Conservation (phyloP, 2,888 invertebrate genomes). For the Eledone cirrhosa region DNA sequence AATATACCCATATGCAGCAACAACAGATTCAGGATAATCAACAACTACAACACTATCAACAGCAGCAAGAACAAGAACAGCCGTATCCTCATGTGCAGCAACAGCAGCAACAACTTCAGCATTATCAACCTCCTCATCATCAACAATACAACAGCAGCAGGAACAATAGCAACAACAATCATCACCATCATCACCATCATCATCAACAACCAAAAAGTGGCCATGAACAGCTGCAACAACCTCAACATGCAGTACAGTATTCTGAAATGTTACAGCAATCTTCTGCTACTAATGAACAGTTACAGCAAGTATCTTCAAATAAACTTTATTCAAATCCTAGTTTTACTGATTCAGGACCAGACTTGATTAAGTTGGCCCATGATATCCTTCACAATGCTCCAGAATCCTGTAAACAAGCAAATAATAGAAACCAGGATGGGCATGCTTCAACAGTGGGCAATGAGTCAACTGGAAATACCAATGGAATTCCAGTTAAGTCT, state of each 20-base stretch:
- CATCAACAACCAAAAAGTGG: no score
- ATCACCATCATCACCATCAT: no score
- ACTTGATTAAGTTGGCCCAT: constrained; percentile 25
- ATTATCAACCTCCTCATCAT: neutral
- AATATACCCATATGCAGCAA: neutral
- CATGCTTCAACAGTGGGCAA: no score
- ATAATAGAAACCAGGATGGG: no score
- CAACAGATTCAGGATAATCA: neutral
- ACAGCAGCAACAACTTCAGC: neutral
- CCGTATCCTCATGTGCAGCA: neutral
- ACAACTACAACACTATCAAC: neutral
- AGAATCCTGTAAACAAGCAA: neutral
- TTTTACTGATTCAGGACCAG: constrained; percentile 28
- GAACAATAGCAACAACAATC: no score
- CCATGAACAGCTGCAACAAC: no score
- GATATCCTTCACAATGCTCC: constrained; percentile 25
- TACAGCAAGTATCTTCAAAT: neutral
- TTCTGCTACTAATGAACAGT: neutral
- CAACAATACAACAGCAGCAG: no score
- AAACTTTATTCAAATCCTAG: constrained; percentile 28
- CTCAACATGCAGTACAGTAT: neutral
- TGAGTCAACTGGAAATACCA: no score
- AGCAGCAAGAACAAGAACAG: neutral
- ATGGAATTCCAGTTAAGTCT: no score
- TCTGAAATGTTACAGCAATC: neutral